Percentiles rank a stretch among this genome's conserved stretches.
These are phyloP conservation scores for Cremastinae sp. DNA, from an alignment of 2,888 invertebrate species.

Conservation along the genomic window DNA sequence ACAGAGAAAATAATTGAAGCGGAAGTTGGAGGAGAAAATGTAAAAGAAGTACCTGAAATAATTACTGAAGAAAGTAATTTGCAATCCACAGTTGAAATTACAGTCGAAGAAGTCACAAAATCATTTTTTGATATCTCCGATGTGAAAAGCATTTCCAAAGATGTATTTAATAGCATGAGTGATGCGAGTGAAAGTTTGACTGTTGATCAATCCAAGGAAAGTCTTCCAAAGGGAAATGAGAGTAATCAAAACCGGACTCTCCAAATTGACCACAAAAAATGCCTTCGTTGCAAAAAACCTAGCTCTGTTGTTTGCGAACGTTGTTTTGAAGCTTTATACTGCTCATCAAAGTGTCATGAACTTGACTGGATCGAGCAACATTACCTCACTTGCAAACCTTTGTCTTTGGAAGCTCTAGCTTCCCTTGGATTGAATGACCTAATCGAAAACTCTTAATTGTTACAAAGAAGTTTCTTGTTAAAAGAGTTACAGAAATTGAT, in stretches of 20 bases:
- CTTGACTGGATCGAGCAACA: conserved; percentile 65
- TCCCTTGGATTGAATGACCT: neutral
- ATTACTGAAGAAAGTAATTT: no score
- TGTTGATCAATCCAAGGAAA: neutral
- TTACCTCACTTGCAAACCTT: conserved; percentile 62
- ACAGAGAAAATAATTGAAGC: no score
- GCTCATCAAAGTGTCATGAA: conserved; percentile 63
- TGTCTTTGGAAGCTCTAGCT: conserved; percentile 19
- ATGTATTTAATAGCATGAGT: conserved; percentile 50
- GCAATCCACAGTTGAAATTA: no score
- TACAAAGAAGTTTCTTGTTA: neutral
- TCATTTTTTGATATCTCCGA: conserved; percentile 50
- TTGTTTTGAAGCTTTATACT: conserved; percentile 68
- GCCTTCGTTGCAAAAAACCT: conserved; percentile 62
- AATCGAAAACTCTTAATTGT: neutral
- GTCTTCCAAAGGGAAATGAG: neutral
- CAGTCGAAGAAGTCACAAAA: conserved; percentile 12
- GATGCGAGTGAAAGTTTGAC: neutral
- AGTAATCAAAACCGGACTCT: neutral
- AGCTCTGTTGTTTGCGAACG: conserved; percentile 63
- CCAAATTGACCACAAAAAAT: conserved; percentile 15
- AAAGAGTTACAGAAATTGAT: no score
- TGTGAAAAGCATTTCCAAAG: conserved; percentile 56
- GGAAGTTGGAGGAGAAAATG: no score
- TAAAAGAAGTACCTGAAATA: no score